A percentile compares a stretch with the other conserved stretches of the same genome.
Conservation (phyloP, 2,888 invertebrate genomes). For the Anoplius nigerrimus region DNA sequence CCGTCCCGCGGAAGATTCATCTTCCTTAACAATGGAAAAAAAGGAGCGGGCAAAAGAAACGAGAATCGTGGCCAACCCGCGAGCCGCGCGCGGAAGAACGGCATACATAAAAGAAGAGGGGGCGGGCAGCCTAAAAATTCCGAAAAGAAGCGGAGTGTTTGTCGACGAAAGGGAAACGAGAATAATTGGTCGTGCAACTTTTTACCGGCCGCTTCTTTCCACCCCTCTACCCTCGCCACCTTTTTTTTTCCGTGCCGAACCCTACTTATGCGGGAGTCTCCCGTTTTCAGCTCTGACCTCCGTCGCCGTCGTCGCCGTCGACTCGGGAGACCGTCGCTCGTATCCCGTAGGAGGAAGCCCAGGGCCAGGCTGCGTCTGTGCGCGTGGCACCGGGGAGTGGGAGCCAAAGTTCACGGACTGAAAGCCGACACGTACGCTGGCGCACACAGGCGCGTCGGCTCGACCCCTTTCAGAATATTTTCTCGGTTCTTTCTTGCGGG, state of each 20-base stretch:
- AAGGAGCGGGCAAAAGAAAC: background rate
- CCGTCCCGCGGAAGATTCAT: background rate
- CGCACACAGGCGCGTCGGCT: conserved; percentile 34
- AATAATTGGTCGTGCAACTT: conserved; percentile 53
- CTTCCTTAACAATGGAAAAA: background rate
- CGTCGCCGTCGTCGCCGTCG: conserved; percentile 2
- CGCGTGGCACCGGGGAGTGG: conserved; percentile 28
- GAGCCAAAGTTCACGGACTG: conserved; percentile 57
- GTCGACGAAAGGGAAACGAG: conserved; percentile 36
- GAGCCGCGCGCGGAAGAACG: background rate
- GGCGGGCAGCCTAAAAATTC: background rate
- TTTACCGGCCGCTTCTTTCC: conserved; percentile 29
- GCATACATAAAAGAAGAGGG: background rate
- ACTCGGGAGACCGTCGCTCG: conserved; percentile 17
- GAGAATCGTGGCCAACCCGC: background rate
- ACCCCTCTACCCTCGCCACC: background rate
- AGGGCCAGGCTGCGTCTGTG: conserved; percentile 25
- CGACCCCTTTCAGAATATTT: conserved; percentile 69
- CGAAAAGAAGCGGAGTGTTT: conserved; percentile 33
- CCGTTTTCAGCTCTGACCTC: conserved; percentile 26
- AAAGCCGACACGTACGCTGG: conserved; percentile 45
- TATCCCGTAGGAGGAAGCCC: conserved; percentile 14
- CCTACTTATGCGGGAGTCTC: conserved; percentile 25
- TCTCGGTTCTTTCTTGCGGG: conserved; percentile 74
- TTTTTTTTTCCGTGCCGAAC: conserved; percentile 12